Conservation (phyloP, 1,140 invertebrate species). For the Leptopilina clavipes region DNA sequence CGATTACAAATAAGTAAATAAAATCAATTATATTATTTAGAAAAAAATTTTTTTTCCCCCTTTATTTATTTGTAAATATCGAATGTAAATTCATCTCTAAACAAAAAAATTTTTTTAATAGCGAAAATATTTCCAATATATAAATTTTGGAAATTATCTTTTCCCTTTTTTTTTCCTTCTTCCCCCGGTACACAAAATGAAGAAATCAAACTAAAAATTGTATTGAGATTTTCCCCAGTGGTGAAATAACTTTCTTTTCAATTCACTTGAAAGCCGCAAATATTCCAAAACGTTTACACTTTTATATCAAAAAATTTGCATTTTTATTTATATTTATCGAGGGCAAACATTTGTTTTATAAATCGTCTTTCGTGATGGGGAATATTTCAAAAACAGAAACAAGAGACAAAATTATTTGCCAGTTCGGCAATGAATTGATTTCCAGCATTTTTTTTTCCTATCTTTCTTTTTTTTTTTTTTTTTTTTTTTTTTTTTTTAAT, state of each 20-base stretch:
- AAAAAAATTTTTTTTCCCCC: no score
- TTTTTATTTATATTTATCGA: conserved; percentile 11
- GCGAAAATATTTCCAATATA: no score
- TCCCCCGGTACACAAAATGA: neutral
- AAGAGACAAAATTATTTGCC: conserved; percentile 17
- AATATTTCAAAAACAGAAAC: conserved; percentile 1
- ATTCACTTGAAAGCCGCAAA: conserved; percentile 4
- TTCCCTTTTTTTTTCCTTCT: no score
- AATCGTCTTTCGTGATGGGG: conserved; percentile 11
- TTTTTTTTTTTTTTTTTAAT: neutral
- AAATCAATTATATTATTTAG: no score
- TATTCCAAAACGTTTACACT: neutral
- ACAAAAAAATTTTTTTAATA: no score
- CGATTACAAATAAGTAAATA: no score
- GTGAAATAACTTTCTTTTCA: neutral
- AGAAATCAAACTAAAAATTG: neutral
- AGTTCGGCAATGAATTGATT: neutral
- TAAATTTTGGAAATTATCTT: no score
- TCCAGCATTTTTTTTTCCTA: neutral
- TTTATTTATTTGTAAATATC: no score
- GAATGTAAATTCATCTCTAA: no score
- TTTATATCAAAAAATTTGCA: neutral
- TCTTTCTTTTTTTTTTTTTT: neutral
- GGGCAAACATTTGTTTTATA: conserved; percentile 12
- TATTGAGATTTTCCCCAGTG: neutral